These are phyloP conservation scores for Falcaria lacertinaria DNA, from an alignment of 2,888 invertebrate genomes.

Conservation along the genomic window DNA sequence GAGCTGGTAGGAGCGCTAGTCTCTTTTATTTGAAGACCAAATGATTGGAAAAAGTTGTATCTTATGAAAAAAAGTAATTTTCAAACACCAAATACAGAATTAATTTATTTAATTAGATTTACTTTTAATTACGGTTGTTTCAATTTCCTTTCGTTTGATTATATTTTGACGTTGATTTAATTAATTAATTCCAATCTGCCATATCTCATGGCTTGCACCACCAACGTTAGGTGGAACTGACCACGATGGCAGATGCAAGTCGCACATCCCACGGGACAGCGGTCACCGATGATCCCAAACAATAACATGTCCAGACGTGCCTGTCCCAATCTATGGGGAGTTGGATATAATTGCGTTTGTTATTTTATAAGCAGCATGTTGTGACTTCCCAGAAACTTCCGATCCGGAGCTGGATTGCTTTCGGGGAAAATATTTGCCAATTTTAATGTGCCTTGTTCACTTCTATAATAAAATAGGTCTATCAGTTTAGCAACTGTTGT, in stretches of 20 bases:
- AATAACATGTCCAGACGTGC: constrained; percentile 26
- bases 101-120: too few species aligned
- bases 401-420: neutral
- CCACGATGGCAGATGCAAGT: neutral
- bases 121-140: too few species aligned
- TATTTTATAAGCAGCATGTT: constrained; percentile 30
- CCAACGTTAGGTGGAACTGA: neutral
- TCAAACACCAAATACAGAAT: too few species aligned
- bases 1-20: too few species aligned
- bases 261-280: constrained; percentile 39
- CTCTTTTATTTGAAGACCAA: too few species aligned
- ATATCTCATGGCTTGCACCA: neutral
- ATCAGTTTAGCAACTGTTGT: too few species aligned
- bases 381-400: neutral
- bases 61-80: too few species aligned
- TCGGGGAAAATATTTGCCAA: neutral
- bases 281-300: constrained; percentile 46
- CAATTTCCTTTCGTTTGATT: too few species aligned
- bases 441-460: neutral
- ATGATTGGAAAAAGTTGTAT: too few species aligned
- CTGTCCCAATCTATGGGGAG: constrained; percentile 17
- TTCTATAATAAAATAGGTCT: too few species aligned
- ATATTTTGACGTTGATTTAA: too few species aligned
- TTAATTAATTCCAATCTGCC: neutral
- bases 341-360: constrained; percentile 41